Percentiles rank a stretch among this genome's conserved stretches.
Evolutionary conservation across 2,888 invertebrate species (phyloP).

Genomic region (Scelioninae gen. 1): DNA sequence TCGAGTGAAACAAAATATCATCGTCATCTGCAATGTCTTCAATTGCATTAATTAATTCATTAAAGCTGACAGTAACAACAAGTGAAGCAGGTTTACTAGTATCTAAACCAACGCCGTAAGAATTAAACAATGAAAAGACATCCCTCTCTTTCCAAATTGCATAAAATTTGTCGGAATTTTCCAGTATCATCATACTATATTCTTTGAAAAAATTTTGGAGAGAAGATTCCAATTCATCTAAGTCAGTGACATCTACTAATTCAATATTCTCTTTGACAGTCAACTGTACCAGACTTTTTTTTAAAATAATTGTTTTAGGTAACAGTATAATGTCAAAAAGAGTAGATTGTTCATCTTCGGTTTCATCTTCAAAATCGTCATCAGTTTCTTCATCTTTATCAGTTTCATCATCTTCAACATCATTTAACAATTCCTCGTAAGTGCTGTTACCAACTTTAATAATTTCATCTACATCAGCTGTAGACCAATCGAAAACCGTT

Average conservation of each 20-base stretch:
- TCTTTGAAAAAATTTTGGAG: slow-evolving; percentile 78
- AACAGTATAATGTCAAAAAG: slow-evolving; percentile 76
- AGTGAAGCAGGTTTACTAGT: slow-evolving; percentile 75
- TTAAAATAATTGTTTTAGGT: slow-evolving; percentile 75
- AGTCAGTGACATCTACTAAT: slow-evolving; percentile 5
- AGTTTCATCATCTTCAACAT: background rate
- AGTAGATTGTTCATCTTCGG: slow-evolving; percentile 45
- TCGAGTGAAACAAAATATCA: slow-evolving; percentile 11
- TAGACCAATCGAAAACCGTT: slow-evolving; percentile 75
- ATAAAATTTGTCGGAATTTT: slow-evolving; percentile 78
- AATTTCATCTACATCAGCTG: slow-evolving; percentile 77
- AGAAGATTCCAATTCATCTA: slow-evolving; percentile 22
- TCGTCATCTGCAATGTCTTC: slow-evolving; percentile 13
- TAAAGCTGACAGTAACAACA: slow-evolving; percentile 75
- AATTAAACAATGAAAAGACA: slow-evolving; percentile 79
- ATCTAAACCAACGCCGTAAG: slow-evolving; percentile 79
- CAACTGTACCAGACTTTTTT: slow-evolving; percentile 70
- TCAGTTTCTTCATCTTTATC: slow-evolving; percentile 16
- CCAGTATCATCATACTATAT: slow-evolving; percentile 77
- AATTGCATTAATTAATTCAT: slow-evolving; percentile 74
- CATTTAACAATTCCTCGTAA: slow-evolving; percentile 24
- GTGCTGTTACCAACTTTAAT: slow-evolving; percentile 57
- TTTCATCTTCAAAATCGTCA: slow-evolving; percentile 33
- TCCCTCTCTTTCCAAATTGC: slow-evolving; percentile 76
- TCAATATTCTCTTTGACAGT: slow-evolving; percentile 6